Evolutionary conservation across 1,140 invertebrate genomes (phyloP).

Genomic region (Hypothenemus hampei): DNA sequence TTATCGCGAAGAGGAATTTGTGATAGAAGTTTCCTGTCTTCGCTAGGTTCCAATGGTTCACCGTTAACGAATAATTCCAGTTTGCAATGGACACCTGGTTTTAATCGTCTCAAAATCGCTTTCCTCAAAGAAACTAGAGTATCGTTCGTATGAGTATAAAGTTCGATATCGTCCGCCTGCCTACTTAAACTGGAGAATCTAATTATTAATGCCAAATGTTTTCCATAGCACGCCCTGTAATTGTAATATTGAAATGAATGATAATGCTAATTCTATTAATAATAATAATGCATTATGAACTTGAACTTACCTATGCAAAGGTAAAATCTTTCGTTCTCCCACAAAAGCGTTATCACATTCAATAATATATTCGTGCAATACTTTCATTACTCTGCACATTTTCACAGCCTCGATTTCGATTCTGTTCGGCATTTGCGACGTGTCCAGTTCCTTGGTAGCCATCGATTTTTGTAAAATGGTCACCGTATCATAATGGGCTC

Average conservation of each 20-base stretch:
- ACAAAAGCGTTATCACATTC: conserved; percentile 92
- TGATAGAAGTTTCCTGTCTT: conserved; percentile 84
- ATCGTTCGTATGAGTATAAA: conserved; percentile 92
- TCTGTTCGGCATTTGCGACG: conserved; percentile 47
- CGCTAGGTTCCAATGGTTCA: conserved; percentile 78
- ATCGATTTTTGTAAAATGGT: conserved; percentile 50
- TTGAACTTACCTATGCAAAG: conserved; percentile 56
- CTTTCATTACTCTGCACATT: conserved; percentile 91
- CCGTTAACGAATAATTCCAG: conserved; percentile 87
- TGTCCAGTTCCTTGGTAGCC: conserved; percentile 39
- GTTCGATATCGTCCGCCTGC: conserved; percentile 87
- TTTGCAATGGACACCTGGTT: conserved; percentile 72
- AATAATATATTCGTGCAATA: conserved; percentile 91
- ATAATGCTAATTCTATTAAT: too few species aligned
- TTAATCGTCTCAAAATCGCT: conserved; percentile 69
- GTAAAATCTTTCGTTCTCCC: conserved; percentile 83
- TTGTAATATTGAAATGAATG: background rate
- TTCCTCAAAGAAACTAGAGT: conserved; percentile 77
- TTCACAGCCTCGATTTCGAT: conserved; percentile 72
- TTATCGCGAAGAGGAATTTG: conserved; percentile 87
- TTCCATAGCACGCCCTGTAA: conserved; percentile 76
- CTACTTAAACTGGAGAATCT: conserved; percentile 85
- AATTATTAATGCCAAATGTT: conserved; percentile 80
- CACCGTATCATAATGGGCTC: conserved; percentile 74
- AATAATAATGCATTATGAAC: too few species aligned